Evolutionary conservation across 2,888 invertebrate species (phyloP).

Genomic region (Trachelus tabidus): DNA sequence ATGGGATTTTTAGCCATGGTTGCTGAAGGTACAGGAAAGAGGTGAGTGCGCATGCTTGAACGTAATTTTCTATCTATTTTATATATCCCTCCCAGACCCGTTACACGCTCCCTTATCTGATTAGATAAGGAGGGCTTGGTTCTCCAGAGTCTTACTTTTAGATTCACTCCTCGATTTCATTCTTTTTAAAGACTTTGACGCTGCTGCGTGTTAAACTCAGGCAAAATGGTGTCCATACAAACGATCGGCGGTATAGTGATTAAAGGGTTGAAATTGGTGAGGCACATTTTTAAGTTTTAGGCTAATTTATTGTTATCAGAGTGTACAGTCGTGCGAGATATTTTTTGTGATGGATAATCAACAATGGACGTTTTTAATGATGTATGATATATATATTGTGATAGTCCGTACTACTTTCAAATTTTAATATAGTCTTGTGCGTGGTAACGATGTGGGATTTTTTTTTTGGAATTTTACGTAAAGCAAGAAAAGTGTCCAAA

Average conservation of each 20-base stretch:
- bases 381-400: background rate
- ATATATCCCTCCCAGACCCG: background rate
- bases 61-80: slow-evolving; percentile 6
- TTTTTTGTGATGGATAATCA: background rate
- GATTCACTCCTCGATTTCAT: slow-evolving; percentile 21
- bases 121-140: slow-evolving; percentile 64
- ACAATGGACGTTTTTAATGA: background rate
- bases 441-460: background rate
- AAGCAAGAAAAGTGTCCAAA: background rate
- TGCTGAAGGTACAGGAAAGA: background rate
- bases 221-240: slow-evolving; percentile 82
- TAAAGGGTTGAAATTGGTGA: slow-evolving; percentile 86
- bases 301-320: background rate
- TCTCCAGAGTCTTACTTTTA: slow-evolving; percentile 26
- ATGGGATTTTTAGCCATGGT: background rate
- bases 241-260: slow-evolving; percentile 85
- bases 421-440: background rate
- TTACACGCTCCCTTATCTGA: slow-evolving; percentile 30
- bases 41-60: slow-evolving; percentile 6
- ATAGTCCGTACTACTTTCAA: background rate
- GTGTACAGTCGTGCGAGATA: background rate
- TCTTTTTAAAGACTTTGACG: slow-evolving; percentile 6
- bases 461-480: background rate
- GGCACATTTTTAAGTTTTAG: slow-evolving; percentile 49
- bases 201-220: background rate